These are phyloP conservation scores for Cavia aperea DNA, from an alignment of 2,113 vertebrate genomes.

Conservation along the genomic window DNA sequence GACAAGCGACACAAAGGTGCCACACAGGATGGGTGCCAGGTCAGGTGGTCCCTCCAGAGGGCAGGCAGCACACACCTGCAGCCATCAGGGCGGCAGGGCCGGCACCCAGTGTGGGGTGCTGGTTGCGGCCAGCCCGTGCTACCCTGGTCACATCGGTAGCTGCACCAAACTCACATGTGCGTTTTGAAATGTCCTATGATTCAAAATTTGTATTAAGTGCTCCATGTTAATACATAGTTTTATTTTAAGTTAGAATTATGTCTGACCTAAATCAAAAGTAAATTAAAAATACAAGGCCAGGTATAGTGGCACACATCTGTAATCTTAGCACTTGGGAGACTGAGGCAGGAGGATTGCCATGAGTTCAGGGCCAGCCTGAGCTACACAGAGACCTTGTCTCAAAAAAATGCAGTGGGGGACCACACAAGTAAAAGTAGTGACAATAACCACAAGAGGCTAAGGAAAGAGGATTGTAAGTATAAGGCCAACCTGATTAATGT, in stretches of 20 bases:
- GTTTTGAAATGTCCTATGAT: not conserved
- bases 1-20: not conserved
- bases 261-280: not conserved
- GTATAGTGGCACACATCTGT: not conserved
- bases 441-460: not conserved
- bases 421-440: not conserved
- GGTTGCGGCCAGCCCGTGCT: not conserved
- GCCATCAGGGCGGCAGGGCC: not conserved
- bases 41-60: not conserved
- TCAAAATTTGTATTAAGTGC: not conserved
- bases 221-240: not conserved
- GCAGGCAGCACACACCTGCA: not conserved
- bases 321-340: not conserved
- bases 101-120: not conserved
- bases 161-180: not conserved
- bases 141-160: not conserved
- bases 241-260: not conserved
- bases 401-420: not conserved
- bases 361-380: not conserved
- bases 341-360: not conserved
- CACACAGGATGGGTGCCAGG: not conserved
- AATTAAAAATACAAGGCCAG: not conserved
- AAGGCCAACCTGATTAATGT: not conserved
- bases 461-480: not conserved
- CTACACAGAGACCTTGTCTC: not conserved